Percentiles rank a stretch among this genome's conserved stretches.
Conservation (phyloP, 2,888 invertebrate species). For the Thera obeliscata region DNA sequence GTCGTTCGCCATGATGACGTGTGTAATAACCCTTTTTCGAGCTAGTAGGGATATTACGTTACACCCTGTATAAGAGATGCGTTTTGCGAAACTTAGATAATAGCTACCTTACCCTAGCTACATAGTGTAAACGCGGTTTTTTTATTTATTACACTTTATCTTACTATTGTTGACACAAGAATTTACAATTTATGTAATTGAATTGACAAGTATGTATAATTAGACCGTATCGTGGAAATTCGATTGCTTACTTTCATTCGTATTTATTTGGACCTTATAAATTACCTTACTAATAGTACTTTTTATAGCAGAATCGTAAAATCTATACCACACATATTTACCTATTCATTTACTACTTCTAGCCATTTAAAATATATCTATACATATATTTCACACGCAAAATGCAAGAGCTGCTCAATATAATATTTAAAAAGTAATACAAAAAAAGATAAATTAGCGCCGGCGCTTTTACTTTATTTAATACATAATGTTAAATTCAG, state of each 20-base stretch:
- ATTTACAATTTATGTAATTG: neutral
- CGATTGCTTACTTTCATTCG: constrained; percentile 36
- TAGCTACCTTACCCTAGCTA: no score
- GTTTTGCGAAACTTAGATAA: no score
- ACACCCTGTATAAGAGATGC: no score
- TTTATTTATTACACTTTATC: no score
- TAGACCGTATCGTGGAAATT: constrained; percentile 47
- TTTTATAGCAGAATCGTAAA: neutral
- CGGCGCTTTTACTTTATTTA: neutral
- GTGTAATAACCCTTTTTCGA: no score
- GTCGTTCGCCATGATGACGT: no score
- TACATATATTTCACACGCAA: neutral
- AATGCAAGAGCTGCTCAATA: neutral
- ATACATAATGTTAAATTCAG: neutral
- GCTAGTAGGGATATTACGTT: no score
- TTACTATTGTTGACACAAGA: no score
- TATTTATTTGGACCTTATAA: constrained; percentile 31
- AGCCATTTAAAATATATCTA: neutral
- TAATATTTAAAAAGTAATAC: neutral
- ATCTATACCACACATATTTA: neutral
- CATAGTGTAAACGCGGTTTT: no score
- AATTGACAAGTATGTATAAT: constrained; percentile 47
- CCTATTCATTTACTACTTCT: neutral
- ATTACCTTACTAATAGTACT: neutral
- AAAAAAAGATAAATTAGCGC: neutral